Conservation (phyloP, 2,888 invertebrate species). For the Tetanocera ferruginea region DNA sequence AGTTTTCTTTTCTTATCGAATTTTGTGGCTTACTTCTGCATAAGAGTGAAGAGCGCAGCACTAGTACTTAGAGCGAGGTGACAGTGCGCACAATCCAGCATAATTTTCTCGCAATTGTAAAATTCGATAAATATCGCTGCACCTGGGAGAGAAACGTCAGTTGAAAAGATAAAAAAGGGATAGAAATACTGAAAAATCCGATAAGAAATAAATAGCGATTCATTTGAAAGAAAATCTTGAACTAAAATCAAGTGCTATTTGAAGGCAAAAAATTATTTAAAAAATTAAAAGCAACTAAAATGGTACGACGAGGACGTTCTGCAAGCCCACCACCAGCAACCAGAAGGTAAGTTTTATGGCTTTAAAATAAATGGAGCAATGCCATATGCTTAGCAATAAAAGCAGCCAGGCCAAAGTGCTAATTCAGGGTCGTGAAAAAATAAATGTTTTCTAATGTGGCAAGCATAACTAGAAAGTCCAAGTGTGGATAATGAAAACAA, state of each 20-base stretch:
- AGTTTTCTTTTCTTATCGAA: background rate
- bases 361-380: background rate
- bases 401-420: no score
- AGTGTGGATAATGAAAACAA: no score
- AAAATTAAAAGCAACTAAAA: constrained; percentile 64
- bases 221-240: constrained; percentile 25
- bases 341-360: constrained; percentile 71
- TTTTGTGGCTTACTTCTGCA: no score
- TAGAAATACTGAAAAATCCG: background rate
- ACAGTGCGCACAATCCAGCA: background rate
- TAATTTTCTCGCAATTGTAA: constrained; percentile 36
- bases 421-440: no score
- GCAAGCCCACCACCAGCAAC: constrained; percentile 78
- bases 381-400: no score
- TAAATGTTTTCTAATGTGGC: no score
- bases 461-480: no score
- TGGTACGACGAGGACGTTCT: constrained; percentile 83
- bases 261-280: background rate
- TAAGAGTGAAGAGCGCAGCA: background rate
- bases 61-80: background rate
- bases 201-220: constrained; percentile 1
- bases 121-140: constrained; percentile 40
- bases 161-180: constrained; percentile 37
- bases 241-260: constrained; percentile 14
- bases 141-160: constrained; percentile 36